Percentiles rank a stretch among this genome's conserved stretches.
phyloP scores from a whole-genome alignment of 2,888 invertebrate species.

The Margaritifera margaritifera region DNA sequence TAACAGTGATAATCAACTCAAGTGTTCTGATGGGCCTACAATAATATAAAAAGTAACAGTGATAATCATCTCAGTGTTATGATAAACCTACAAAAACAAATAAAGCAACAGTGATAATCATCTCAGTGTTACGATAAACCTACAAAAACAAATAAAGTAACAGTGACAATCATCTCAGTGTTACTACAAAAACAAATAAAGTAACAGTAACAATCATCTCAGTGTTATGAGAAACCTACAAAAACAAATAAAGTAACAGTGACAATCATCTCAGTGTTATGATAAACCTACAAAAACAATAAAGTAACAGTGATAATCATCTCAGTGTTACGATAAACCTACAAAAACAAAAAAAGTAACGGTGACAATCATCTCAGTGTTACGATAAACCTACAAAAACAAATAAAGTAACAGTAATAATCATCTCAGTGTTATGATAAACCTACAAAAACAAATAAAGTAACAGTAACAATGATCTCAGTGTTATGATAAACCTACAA shows the following conservation, averaged over 20 bases:
- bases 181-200: no score
- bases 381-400: no score
- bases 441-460: background rate
- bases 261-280: conserved; percentile 77
- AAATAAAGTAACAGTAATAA: no score
- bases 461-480: background rate
- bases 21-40: conserved; percentile 87
- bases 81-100: conserved; percentile 74
- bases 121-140: no score
- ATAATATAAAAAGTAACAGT: conserved; percentile 6
- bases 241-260: conserved; percentile 4
- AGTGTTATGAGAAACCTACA: conserved; percentile 92
- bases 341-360: conserved; percentile 61
- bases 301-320: background rate
- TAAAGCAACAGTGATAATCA: no score
- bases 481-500: no score
- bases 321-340: conserved; percentile 85
- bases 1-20: background rate
- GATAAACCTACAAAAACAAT: conserved; percentile 80
- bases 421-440: no score
- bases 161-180: background rate
- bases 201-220: conserved; percentile 75
- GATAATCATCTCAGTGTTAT: conserved; percentile 77
- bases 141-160: background rate
- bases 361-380: no score